Conservation (phyloP, 2,113 vertebrate species). For the Daboia siamensis region DNA sequence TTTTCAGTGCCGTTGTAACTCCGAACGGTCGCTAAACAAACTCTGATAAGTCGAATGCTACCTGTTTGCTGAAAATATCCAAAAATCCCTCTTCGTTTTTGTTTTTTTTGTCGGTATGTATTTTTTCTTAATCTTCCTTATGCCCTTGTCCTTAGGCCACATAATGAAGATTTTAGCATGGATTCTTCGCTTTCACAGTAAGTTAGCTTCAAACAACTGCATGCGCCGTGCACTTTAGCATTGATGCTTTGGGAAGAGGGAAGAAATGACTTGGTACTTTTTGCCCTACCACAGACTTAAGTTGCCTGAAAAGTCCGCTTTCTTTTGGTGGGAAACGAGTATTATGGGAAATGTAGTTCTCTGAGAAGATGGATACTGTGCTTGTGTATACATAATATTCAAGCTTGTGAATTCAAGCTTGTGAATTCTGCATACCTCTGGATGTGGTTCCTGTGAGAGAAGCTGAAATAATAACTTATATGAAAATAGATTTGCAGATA, state of each 20-base stretch:
- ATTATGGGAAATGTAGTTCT: neutral
- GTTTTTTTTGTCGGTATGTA: accelerated
- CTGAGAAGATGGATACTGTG: neutral
- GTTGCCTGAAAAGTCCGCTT: neutral
- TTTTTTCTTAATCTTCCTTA: constrained; percentile 47
- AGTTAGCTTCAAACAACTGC: constrained; percentile 51
- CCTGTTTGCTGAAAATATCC: neutral
- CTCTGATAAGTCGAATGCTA: neutral
- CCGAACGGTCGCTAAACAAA: neutral
- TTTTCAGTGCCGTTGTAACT: neutral
- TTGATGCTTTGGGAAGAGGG: neutral
- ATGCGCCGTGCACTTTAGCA: accelerated
- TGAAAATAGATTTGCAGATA: neutral
- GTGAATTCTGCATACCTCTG: neutral
- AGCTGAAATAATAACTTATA: neutral
- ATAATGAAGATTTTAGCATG: constrained; percentile 88
- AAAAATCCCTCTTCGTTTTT: neutral
- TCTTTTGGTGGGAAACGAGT: neutral
- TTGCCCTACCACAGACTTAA: too few species aligned
- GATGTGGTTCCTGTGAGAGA: neutral
- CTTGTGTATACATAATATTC: too few species aligned
- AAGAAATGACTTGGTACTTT: neutral
- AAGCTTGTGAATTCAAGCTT: too few species aligned
- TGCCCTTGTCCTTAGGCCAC: constrained; percentile 64
- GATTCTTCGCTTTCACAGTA: constrained; percentile 88